Base-by-base conservation (phyloP, 2,113 vertebrate genomes). In the Dryoscopus gambensis region DNA sequence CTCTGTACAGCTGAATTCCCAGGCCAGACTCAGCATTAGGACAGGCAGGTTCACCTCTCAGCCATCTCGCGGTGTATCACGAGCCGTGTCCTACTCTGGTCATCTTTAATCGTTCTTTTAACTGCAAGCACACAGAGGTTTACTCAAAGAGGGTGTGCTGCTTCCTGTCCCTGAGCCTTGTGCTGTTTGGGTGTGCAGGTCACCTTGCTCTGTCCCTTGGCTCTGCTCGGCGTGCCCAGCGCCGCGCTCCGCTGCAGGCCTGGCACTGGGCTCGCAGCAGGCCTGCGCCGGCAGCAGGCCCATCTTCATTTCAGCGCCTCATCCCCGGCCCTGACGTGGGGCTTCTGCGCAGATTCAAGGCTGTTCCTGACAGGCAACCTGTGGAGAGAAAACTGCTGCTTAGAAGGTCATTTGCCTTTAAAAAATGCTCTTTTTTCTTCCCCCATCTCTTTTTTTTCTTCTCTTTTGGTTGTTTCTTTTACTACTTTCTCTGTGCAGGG, bases 21-120 rank as follows among this genome's bases (percentile, higher is more conserved):
- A 4, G 7, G n/a, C 42, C n/a, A 24, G 63, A 6, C 30, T 77
- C 0, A 0, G 27, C 15, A 15, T 44, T 12, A 12, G 53, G 57
- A 55, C 25, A 8, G 14, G 2, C 18, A 44, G 19, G 16, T 33
- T 65, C 27, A 31, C 5, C 23, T 50, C 23, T 64, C 16, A 0
- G 82, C 27, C 19, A 16, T 42, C 28, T 16, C 1, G 0, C 0
- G 0, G 11, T 3, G 3, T 11, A 11, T 24, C 13, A 1, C 8
- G 10, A 67, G 42, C 42, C 2, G 1, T 4, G 30, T 67, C 44
- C 76, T 42, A 0, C 8, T 0, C 25, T 17, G 30, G 13, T 5
- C 53, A 13, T 40, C 68, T 86, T 22, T 16, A 78, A 27, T 55
- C 4, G 6, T n/a, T 47, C 71, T 46, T 75, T 15, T n/a, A 39